Evolutionary conservation across 2,113 vertebrate genomes (phyloP).

Genomic region (Forbesichthys agassizii): DNA sequence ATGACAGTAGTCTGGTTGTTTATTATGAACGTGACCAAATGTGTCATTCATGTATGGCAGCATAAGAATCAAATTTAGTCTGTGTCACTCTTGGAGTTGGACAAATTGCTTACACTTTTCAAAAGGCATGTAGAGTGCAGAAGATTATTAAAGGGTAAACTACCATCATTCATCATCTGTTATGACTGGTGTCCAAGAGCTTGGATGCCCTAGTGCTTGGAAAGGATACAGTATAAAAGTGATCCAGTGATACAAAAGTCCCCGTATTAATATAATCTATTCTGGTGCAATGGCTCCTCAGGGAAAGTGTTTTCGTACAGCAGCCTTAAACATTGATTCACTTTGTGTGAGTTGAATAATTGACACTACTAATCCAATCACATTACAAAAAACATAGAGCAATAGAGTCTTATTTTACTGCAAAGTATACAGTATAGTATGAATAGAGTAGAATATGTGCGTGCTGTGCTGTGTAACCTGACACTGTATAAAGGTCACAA

Average conservation of each 20-base stretch:
- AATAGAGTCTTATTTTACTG: neutral
- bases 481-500: neutral
- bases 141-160: neutral
- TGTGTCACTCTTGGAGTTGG: slow-evolving; percentile 6
- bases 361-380: neutral
- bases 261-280: neutral
- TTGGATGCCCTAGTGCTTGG: too few species aligned
- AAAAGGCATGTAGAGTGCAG: neutral
- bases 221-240: neutral
- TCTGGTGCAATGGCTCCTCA: too few species aligned
- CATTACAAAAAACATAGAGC: neutral
- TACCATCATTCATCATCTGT: neutral
- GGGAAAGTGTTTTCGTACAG: neutral
- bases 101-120: slow-evolving; percentile 4
- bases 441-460: too few species aligned
- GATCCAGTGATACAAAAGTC: neutral
- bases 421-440: neutral
- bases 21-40: neutral
- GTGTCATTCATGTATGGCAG: neutral
- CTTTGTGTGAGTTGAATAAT: neutral
- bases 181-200: neutral
- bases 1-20: too few species aligned
- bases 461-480: neutral
- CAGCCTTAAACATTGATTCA: neutral
- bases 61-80: neutral